Base-by-base conservation (phyloP, 2,797 vertebrate species). In the Oreortyx pictus region DNA sequence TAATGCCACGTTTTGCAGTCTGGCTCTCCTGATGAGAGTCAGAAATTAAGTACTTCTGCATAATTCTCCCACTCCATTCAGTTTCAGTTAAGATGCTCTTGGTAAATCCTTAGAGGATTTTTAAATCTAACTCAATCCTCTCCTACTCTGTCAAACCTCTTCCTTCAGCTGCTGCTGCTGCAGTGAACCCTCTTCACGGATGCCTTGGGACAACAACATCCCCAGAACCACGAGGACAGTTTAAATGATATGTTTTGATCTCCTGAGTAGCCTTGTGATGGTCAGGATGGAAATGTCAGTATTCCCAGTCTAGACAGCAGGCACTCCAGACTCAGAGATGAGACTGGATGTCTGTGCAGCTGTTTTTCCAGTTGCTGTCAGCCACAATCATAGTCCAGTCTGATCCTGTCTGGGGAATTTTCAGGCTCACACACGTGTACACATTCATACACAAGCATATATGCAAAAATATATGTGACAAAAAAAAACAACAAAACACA, bases 111-210 rank as follows among this genome's bases (percentile, higher is more conserved):
- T 44, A 44, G 57, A 77, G 57, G 8, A 35, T 71, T 90, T 57
- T 94, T 74, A 77, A 77, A 90, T 74, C 93, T 90, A 77, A 92
- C 64, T 93, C 68, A 71, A 11, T 74, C 54, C 62, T 50, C 33
- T 89, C 90, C 33, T 65, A n/a, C n/a, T 39, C n/a, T 57, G 23
- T 77, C 49, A 77, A 85, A 89, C 27, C 27, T 68, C 49, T 80
- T 85, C 61, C 33, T 89, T 71, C 33, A 90, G 61, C 81, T 93
- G 78, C 86, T 92, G 82, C 81, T 82, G 37, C 39, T 57, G 37
- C 76, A 92, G 80, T n/a, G 37, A 79, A 67, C 23, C 9, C 57
- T 90, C 82, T 90, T 87, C 61, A 49, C 75, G 47, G 79, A 87
- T 46, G 67, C 70, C 86, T 90, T 71, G 82, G 82, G 33, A 72